A percentile compares a stretch with the other conserved stretches of the same genome.
Conservation (phyloP, 1,140 invertebrate species). For the Platyscapa corneri region DNA sequence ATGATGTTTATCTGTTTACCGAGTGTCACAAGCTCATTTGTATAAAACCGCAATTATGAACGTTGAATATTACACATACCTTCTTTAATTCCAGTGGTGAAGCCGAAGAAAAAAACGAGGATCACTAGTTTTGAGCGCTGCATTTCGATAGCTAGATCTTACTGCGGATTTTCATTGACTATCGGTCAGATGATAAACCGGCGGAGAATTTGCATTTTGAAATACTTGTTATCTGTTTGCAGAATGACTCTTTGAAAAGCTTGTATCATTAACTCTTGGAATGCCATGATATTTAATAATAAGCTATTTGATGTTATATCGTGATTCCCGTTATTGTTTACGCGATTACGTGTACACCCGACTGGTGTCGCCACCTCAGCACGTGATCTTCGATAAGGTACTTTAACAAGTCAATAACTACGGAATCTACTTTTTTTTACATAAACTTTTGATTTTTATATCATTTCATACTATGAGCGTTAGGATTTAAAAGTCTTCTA, state of each 20-base stretch:
- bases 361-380: constrained; percentile 43
- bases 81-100: constrained; percentile 19
- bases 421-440: no score
- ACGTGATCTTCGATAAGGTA: constrained; percentile 1
- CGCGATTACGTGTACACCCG: not conserved
- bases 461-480: no score
- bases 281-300: constrained; percentile 1
- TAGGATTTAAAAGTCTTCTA: no score
- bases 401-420: not conserved
- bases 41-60: not conserved
- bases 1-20: constrained; percentile 73
- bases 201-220: not conserved
- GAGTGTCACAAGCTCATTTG: not conserved
- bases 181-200: not conserved
- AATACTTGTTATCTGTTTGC: not conserved
- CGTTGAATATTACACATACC: constrained; percentile 19
- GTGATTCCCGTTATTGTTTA: not conserved
- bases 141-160: not conserved
- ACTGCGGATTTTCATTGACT: not conserved
- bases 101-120: not conserved
- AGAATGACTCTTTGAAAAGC: not conserved
- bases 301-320: not conserved
- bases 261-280: not conserved
- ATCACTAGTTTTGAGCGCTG: not conserved
- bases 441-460: no score